Evolutionary conservation across 2,113 vertebrate species (phyloP).

Genomic region (Limnothrissa miodon): DNA sequence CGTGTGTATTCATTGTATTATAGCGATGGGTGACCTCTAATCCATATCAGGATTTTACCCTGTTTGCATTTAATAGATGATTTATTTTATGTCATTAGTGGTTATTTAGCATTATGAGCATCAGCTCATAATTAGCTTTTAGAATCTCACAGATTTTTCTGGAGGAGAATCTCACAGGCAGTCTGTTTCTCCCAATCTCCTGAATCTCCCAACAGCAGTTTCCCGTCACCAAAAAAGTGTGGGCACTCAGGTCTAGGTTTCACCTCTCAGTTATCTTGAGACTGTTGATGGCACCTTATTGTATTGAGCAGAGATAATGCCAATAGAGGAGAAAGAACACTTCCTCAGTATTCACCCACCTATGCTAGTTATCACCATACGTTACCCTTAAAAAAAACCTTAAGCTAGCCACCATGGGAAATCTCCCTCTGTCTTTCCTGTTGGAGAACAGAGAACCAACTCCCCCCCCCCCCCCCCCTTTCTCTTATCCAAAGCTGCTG

Average conservation of each 20-base stretch:
- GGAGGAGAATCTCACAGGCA: too few relatives aligned
- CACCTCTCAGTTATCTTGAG: background rate
- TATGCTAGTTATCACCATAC: background rate
- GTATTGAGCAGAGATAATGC: background rate
- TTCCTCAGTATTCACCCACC: background rate
- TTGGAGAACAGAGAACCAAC: background rate
- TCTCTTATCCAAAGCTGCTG: constrained; percentile 43
- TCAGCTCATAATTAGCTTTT: too few relatives aligned
- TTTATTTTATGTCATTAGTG: too few relatives aligned
- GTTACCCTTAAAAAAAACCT: background rate
- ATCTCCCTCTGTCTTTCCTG: background rate
- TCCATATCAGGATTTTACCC: too few relatives aligned
- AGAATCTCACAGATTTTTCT: too few relatives aligned
- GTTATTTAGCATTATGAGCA: too few relatives aligned
- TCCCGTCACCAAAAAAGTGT: background rate
- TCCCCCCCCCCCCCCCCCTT: too few relatives aligned
- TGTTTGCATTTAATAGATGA: too few relatives aligned
- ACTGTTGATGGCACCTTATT: background rate
- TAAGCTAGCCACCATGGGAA: background rate
- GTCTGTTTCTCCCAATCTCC: too few relatives aligned
- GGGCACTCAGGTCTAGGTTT: background rate
- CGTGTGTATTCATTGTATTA: too few relatives aligned
- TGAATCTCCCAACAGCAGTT: too few relatives aligned
- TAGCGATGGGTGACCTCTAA: too few relatives aligned
- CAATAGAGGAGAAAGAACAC: background rate